A percentile compares a stretch with the other conserved stretches of the same genome.
These are phyloP conservation scores for Pollicipes pollicipes DNA, from an alignment of 1,140 invertebrate genomes.

Conservation along the genomic window DNA sequence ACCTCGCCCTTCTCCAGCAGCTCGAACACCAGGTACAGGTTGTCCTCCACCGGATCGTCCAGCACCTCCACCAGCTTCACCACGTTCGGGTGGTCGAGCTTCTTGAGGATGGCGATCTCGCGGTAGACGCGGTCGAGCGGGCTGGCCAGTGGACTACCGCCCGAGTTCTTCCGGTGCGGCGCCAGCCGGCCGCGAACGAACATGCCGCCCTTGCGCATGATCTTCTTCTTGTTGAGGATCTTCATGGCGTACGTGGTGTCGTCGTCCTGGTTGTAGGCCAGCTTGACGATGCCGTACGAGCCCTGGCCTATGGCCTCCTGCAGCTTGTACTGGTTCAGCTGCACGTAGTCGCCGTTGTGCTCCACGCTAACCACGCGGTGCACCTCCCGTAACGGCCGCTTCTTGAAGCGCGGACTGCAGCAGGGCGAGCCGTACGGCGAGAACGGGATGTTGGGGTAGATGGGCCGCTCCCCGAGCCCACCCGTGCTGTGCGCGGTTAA, in stretches of 20 bases:
- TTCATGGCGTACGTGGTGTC: slow-evolving; percentile 95
- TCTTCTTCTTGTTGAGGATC: slow-evolving; percentile 83
- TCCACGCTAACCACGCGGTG: slow-evolving; percentile 68
- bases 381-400: slow-evolving; percentile 56
- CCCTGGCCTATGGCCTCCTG: slow-evolving; percentile 90
- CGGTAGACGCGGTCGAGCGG: slow-evolving; percentile 45
- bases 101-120: slow-evolving; percentile 92
- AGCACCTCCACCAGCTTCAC: slow-evolving; percentile 86
- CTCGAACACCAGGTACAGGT: slow-evolving; percentile 81
- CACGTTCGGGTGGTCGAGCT: slow-evolving; percentile 89
- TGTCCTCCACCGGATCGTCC: slow-evolving; percentile 86
- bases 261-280: slow-evolving; percentile 90
- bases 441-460: slow-evolving; percentile 53
- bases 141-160: slow-evolving; percentile 16
- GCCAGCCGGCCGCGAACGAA: slow-evolving; percentile 2
- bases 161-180: slow-evolving; percentile 23
- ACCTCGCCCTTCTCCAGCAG: slow-evolving; percentile 68
- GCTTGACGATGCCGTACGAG: slow-evolving; percentile 82
- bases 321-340: slow-evolving; percentile 87
- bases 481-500: slow-evolving; percentile 12
- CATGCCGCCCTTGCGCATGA: slow-evolving; percentile 74
- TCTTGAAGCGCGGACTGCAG: slow-evolving; percentile 52
- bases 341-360: slow-evolving; percentile 61
- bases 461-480: slow-evolving; percentile 31
- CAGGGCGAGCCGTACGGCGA: slow-evolving; percentile 49